phyloP scores from a whole-genome alignment of 37 sponge, comb jelly and placozoan genomes.

The Theonella swinhoei region DNA sequence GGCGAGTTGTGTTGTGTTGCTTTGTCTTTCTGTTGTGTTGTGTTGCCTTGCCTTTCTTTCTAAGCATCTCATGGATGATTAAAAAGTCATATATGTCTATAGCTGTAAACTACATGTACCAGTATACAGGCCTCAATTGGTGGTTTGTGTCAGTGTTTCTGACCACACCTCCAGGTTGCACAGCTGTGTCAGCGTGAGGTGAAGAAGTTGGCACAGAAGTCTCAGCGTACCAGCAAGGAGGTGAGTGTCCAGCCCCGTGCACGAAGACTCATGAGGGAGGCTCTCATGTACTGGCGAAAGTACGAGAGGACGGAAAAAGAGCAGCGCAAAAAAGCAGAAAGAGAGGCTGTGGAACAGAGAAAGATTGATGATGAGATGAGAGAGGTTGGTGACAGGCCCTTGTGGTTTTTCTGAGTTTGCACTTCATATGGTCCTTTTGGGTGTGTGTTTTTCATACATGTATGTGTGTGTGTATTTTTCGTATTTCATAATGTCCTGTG shows the following conservation, averaged over 20 bases:
- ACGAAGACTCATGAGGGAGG: constrained; percentile 79
- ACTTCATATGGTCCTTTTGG: not conserved
- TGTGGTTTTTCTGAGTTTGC: not conserved
- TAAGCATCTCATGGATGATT: no score
- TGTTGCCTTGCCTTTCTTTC: no score
- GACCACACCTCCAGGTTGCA: constrained; percentile 65
- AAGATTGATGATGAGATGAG: constrained; percentile 85
- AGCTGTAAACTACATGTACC: not conserved
- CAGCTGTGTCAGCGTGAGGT: constrained; percentile 87
- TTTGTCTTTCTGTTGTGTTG: no score
- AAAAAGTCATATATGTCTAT: no score
- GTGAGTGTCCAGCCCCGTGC: constrained; percentile 69
- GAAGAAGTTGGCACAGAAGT: constrained; percentile 49
- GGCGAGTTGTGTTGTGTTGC: no score
- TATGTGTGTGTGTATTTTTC: constrained; percentile 4
- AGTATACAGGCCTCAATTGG: not conserved
- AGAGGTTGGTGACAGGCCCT: constrained; percentile 53
- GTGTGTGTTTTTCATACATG: not conserved
- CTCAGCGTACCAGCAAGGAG: constrained; percentile 76
- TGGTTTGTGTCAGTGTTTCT: not conserved
- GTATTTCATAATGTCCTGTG: not conserved
- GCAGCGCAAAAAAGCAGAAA: constrained; percentile 87
- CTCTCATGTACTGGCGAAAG: constrained; percentile 85
- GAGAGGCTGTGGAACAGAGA: constrained; percentile 89
- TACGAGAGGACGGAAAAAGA: constrained; percentile 93